Conservation (phyloP, 2,113 vertebrate genomes). For the Alaudala cheleensis region DNA sequence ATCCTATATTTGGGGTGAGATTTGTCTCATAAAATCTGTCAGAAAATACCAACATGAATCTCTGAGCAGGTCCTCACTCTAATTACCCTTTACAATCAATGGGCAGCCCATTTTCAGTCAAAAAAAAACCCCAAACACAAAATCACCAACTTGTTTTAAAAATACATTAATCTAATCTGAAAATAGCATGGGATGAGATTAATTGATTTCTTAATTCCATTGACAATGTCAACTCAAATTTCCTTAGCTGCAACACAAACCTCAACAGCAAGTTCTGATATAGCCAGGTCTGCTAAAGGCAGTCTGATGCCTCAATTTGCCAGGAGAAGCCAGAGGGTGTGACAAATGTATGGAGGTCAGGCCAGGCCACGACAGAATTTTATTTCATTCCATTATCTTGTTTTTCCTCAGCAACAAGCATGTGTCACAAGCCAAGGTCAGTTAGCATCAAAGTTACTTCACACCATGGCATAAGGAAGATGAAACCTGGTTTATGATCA, state of each 20-base stretch:
- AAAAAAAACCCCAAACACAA: not conserved
- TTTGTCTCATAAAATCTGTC: not conserved
- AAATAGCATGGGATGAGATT: not conserved
- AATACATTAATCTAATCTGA: not conserved
- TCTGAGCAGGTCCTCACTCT: not conserved
- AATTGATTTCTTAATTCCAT: not conserved
- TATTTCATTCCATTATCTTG: not conserved
- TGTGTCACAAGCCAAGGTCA: not conserved
- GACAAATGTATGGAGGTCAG: not conserved
- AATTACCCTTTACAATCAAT: not conserved
- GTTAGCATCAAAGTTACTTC: not conserved
- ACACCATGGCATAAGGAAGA: not conserved
- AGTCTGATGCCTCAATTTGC: not conserved
- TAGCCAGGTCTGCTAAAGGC: not conserved
- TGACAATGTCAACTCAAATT: not conserved
- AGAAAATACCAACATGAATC: not conserved
- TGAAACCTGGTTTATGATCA: not conserved
- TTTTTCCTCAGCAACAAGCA: not conserved
- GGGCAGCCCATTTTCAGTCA: accelerated
- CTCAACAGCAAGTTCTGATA: not conserved
- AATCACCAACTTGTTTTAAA: not conserved
- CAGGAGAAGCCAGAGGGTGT: not conserved
- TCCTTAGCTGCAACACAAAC: not conserved
- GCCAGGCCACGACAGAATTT: not conserved
- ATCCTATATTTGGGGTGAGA: not conserved